Evolutionary conservation across 2,888 invertebrate genomes (phyloP).

Genomic region (Ferdinandea cuprea): DNA sequence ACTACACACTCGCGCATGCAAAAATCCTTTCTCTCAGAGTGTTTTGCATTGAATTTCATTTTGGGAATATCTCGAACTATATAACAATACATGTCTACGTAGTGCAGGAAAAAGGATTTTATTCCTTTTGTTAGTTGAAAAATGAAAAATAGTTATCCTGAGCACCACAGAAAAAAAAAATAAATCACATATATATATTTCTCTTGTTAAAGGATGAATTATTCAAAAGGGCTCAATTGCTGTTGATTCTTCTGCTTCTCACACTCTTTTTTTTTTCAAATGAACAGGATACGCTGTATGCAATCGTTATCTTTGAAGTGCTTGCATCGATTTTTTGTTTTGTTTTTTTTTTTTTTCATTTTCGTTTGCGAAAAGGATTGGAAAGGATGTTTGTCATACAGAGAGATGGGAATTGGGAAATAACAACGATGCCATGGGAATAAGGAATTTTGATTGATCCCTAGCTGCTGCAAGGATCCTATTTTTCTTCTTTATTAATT

Average conservation of each 20-base stretch:
- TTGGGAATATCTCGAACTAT: conserved; percentile 15
- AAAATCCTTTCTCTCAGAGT: conserved; percentile 57
- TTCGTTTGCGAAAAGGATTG: too few species aligned
- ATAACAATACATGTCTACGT: conserved; percentile 12
- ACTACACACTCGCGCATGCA: not conserved
- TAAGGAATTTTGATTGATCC: conserved; percentile 50
- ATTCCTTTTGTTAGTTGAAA: conserved; percentile 52
- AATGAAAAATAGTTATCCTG: conserved; percentile 63
- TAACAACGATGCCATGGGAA: conserved; percentile 7
- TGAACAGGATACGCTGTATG: conserved; percentile 34
- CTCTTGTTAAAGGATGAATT: conserved; percentile 69
- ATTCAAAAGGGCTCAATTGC: conserved; percentile 71
- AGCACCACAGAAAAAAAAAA: too few species aligned
- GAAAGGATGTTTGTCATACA: not conserved
- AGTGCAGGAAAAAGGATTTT: conserved; percentile 31
- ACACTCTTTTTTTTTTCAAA: conserved; percentile 9
- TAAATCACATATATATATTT: conserved; percentile 21
- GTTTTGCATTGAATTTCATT: conserved; percentile 55
- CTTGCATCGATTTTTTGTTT: conserved; percentile 49
- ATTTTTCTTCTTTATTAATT: conserved; percentile 44
- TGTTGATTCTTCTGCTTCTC: conserved; percentile 57
- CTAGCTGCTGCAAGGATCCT: not conserved
- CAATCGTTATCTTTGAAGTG: conserved; percentile 51
- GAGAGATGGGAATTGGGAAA: conserved; percentile 20
- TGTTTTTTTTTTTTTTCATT: not conserved